A percentile compares a stretch with the other conserved stretches of the same genome.
Evolutionary conservation across 2,888 invertebrate genomes (phyloP).

Genomic region (Busseola fusca): DNA sequence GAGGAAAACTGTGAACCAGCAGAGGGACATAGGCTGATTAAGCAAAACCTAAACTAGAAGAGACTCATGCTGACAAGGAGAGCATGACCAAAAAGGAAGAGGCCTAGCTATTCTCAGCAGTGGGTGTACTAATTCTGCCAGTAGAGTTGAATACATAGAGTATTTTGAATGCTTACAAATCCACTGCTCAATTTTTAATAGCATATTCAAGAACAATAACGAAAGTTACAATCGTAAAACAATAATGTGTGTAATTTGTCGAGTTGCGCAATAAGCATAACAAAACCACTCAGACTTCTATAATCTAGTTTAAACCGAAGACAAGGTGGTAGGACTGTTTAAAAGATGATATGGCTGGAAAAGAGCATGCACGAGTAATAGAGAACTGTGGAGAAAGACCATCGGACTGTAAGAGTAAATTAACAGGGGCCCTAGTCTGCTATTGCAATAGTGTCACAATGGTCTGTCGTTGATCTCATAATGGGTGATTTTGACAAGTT

Average conservation of each 20-base stretch:
- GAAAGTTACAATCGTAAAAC: neutral
- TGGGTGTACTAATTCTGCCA: neutral
- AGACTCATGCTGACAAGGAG: neutral
- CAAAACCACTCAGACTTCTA: neutral
- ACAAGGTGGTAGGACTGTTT: neutral
- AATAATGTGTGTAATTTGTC: neutral
- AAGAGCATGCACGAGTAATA: neutral
- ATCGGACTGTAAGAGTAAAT: no score
- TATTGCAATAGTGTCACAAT: no score
- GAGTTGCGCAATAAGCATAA: conserved; percentile 1
- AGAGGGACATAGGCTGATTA: neutral
- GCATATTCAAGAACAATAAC: no score
- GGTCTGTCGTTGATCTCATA: no score
- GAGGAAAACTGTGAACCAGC: neutral
- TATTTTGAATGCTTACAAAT: neutral
- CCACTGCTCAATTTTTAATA: neutral
- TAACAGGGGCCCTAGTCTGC: no score
- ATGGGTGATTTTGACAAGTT: no score
- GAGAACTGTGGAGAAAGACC: no score
- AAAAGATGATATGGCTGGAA: neutral
- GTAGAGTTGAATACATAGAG: neutral
- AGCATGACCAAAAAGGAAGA: neutral
- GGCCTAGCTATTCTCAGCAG: neutral
- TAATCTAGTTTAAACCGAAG: no score
- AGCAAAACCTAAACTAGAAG: neutral